A percentile compares a stretch with the other conserved stretches of the same genome.
Conservation (phyloP, 2,113 vertebrate genomes). For the Echinops telfairi region DNA sequence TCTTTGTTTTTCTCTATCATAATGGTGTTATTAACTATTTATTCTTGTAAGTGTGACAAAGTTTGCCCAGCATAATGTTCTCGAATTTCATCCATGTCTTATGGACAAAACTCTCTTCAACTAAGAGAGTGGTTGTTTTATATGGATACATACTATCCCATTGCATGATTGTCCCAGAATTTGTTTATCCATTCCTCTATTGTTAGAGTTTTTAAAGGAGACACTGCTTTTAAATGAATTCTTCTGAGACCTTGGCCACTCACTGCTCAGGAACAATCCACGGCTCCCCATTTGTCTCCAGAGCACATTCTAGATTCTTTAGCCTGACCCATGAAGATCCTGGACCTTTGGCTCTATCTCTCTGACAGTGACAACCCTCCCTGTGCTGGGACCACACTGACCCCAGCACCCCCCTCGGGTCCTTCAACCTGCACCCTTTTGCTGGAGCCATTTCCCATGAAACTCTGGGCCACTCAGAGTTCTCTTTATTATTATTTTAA, state of each 20-base stretch:
- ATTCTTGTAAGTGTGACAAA: too few relatives aligned
- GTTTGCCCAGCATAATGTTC: too few relatives aligned
- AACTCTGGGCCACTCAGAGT: neutral
- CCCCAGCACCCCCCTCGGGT: neutral
- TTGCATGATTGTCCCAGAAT: too few relatives aligned
- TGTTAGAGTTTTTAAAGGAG: neutral
- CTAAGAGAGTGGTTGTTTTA: too few relatives aligned
- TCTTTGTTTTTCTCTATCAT: too few relatives aligned
- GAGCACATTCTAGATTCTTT: neutral
- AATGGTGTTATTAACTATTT: too few relatives aligned
- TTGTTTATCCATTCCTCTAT: too few relatives aligned
- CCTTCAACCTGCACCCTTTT: neutral
- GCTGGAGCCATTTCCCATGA: neutral
- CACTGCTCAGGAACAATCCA: neutral
- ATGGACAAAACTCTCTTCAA: too few relatives aligned
- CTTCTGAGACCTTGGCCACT: neutral
- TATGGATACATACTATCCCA: too few relatives aligned
- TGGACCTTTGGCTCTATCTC: neutral
- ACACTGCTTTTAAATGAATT: neutral
- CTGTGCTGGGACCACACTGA: neutral
- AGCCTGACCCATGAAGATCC: neutral
- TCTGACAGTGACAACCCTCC: neutral
- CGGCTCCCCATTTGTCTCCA: neutral
- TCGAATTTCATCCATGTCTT: too few relatives aligned
- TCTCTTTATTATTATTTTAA: neutral